These are phyloP conservation scores for Chrysolina haemoptera DNA, from an alignment of 2,888 invertebrate genomes.

Conservation along the genomic window DNA sequence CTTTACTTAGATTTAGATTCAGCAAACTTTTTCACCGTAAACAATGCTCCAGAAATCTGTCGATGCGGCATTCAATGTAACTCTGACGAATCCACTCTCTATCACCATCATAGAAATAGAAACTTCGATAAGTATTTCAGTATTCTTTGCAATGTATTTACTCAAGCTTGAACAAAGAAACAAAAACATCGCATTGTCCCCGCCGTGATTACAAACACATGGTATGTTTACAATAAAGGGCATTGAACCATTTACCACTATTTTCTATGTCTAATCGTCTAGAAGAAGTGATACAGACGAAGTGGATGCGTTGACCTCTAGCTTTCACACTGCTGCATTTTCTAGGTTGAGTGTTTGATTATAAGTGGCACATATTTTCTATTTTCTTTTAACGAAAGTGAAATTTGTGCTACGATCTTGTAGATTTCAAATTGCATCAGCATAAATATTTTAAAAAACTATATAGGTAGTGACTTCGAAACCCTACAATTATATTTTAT, in stretches of 20 bases:
- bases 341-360: conserved; percentile 7
- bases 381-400: neutral
- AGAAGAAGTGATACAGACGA: conserved; percentile 26
- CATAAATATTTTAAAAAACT: no score
- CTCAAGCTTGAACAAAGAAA: conserved; percentile 35
- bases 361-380: neutral
- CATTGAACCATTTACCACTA: conserved; percentile 33
- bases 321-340: conserved; percentile 3
- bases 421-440: neutral
- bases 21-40: neutral
- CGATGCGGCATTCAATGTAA: neutral
- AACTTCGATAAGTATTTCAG: conserved; percentile 22
- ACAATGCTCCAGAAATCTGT: neutral
- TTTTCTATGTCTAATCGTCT: conserved; percentile 24
- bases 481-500: no score
- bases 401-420: neutral
- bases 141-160: conserved; percentile 21
- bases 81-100: conserved; percentile 4
- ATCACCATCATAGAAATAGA: conserved; percentile 18
- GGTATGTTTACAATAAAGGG: conserved; percentile 37
- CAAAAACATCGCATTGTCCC: conserved; percentile 35
- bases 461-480: no score
- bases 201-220: conserved; percentile 31
- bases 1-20: no score
- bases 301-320: conserved; percentile 17